Conservation (phyloP, 2,113 vertebrate genomes). For the Platichthys stellatus region DNA sequence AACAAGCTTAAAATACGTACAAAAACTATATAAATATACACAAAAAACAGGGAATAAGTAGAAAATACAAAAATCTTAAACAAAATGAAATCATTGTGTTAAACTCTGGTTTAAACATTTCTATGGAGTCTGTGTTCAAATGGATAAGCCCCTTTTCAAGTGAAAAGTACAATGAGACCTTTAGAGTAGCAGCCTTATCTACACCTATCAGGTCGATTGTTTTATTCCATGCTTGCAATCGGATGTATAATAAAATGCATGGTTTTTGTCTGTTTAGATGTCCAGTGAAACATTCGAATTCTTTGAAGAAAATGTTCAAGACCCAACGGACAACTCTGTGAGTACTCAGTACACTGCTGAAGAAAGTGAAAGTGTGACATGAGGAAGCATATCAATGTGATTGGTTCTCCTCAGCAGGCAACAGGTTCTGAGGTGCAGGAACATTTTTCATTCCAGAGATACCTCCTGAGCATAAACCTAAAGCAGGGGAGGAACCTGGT, state of each 20-base stretch:
- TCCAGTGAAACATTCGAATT: conserved; percentile 47
- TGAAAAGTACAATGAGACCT: background rate
- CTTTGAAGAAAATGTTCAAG: conserved; percentile 39
- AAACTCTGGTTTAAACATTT: too few species aligned
- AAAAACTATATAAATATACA: too few species aligned
- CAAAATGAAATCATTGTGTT: too few species aligned
- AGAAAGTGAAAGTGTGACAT: background rate
- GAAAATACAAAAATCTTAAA: too few species aligned
- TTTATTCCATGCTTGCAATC: background rate
- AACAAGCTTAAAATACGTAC: too few species aligned
- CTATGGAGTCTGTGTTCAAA: background rate
- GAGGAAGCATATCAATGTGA: conserved; percentile 2
- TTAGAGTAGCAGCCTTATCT: too few species aligned
- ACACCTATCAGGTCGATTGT: background rate
- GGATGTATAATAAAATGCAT: conserved; percentile 10
- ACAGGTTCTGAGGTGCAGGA: conserved; percentile 16
- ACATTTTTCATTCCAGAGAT: conserved; percentile 69
- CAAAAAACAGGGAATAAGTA: too few species aligned
- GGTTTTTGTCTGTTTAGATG: conserved; percentile 28
- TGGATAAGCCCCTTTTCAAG: background rate
- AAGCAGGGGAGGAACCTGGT: conserved; percentile 92
- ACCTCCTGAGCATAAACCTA: conserved; percentile 91
- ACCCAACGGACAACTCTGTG: conserved; percentile 48
- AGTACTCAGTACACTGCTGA: conserved; percentile 40
- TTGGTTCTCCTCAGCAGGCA: conserved; percentile 21